Base-by-base conservation (phyloP, 2,888 invertebrate species). In the Nasonia oneida region DNA sequence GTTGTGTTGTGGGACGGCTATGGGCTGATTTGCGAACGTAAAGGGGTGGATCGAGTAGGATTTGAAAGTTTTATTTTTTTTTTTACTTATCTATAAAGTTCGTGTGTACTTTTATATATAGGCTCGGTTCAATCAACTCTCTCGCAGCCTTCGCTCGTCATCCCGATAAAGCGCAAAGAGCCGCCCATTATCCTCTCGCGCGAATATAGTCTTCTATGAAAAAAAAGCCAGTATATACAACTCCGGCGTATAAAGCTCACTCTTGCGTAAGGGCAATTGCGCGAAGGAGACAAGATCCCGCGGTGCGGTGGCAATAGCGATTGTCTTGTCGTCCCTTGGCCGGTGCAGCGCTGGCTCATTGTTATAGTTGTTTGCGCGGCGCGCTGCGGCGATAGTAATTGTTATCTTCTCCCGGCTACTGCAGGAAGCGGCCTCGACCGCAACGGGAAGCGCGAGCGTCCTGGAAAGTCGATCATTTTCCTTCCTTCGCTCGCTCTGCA, bases 391-490 rank as follows among this genome's bases (percentile, higher is more conserved):
- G 75, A 76, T 76, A 70, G 77, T 81, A 85, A 86, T 83, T 83
- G 73, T 83, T 86, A 82, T 83, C 78, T 73, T 61, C 76, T 50
- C 57, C 6, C 23, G 23, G 57, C 57, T 61, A 61, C 57, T 61
- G 57, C 57, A 61, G 57, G 57, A 61, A 61, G 42, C 77, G 39
- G 61, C 14, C 5, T n/a, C 67, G 39, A 85, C 85, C 85, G 73
- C 85, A 73, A 85, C 85, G 81, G 85, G 75, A 85, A 85, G 81
- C 50, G 53, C 57, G n/a, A 37, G 33, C 50, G 57, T 61, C 57
- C 37, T 29, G 50, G 84, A 81, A 80, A 84, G 80, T 75, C 84
- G 71, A 83, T 71, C 71, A 78, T 78, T 83, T 84, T 81, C 67
- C 75, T 67, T 61, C 57, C 23, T 61, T 23, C 23, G 57, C 57